Base-by-base conservation (phyloP, 2,888 invertebrate species). In the Macrosiphum euphorbiae region DNA sequence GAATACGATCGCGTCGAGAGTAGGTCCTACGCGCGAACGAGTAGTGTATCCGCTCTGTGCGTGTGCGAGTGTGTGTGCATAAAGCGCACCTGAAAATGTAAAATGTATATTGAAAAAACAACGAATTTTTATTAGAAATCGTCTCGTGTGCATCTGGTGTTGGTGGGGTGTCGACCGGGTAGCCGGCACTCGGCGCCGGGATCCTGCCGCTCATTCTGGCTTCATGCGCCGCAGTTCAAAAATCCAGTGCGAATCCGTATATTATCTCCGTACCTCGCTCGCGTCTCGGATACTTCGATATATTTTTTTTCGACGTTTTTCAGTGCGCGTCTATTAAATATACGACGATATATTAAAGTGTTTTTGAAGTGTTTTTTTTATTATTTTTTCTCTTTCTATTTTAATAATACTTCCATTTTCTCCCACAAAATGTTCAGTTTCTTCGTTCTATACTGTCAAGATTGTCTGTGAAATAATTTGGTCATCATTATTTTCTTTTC, bases 91-190 rank as follows among this genome's bases (percentile, higher is more conserved):
- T 55, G 55, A 91, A 91, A 84, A 90, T 50, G 26, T 50, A 41
- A 44, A 91, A 92, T 61, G 50, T 92, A 26, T 86, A 44, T 55
- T 20, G 35, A 91, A 86, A 84, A 50, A 92, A 88, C 88, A 92
- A 52, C 61, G 88, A 47, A 88, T 93, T 84, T 86, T 86, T 90
- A 90, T 94, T 90, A 90, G 86, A 90, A 94, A 94, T 94, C 94
- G 90, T 94, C 94, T 90, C 94, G 94, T 94, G 94, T 94, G 41
- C 41, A 67, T 85, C 55, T 87, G 86, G 58, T 90, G 85, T 94
- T 90, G 94, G 94, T 90, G 94, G 94, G 94, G 94, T 94, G 94
- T 94, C 86, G 94, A 67, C 85, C 94, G 94, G 94, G 94, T 94
- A 90, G 94, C 90, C 94, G 94, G 94, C 86, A 86, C 44, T 94